These are phyloP conservation scores for Chrysocyon brachyurus DNA, from an alignment of 2,797 vertebrate genomes.

Conservation along the genomic window DNA sequence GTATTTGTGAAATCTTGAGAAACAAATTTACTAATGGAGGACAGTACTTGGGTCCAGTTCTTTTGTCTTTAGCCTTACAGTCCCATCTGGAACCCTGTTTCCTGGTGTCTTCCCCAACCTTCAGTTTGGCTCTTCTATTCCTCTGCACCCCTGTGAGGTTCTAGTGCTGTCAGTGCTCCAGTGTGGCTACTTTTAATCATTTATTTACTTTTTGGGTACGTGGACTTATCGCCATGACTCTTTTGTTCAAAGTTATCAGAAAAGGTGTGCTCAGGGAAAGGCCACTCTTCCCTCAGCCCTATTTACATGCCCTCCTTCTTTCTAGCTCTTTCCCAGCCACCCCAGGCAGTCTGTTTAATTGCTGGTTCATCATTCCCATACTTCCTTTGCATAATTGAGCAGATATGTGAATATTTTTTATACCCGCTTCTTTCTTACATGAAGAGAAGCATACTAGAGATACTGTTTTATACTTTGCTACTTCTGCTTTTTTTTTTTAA, in stretches of 20 bases:
- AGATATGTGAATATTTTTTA: neutral
- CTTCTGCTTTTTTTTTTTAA: neutral
- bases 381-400: slow-evolving; percentile 4
- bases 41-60: neutral
- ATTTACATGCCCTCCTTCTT: neutral
- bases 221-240: neutral
- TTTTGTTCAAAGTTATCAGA: neutral
- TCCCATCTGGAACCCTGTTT: neutral
- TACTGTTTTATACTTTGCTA: neutral
- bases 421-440: neutral
- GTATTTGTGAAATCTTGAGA: neutral
- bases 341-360: neutral
- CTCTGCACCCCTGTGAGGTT: neutral
- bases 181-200: neutral
- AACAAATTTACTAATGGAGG: neutral
- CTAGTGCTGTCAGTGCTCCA: neutral
- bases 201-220: neutral
- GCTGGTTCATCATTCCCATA: neutral
- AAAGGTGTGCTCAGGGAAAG: neutral
- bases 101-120: neutral
- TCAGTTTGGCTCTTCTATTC: neutral
- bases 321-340: neutral
- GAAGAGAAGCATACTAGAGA: neutral
- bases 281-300: neutral
- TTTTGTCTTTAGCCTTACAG: neutral